phyloP scores from a whole-genome alignment of 2,113 vertebrate genomes.

The Calidris pygmaea region DNA sequence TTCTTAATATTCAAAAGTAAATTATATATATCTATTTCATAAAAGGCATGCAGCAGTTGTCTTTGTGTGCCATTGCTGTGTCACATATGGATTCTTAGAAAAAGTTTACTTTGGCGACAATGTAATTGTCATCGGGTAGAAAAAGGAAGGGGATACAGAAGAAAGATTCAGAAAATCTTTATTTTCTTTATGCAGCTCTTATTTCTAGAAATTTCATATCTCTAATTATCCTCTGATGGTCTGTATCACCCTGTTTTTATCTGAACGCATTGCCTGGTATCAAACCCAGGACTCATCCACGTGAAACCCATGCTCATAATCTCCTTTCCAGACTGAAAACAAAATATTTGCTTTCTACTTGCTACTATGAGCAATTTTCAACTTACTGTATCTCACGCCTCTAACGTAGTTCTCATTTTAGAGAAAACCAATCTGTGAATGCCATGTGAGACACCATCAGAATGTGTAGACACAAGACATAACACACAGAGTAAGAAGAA shows the following conservation, averaged over 20 bases:
- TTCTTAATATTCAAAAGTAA: not conserved
- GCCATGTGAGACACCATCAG: not conserved
- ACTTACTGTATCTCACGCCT: not conserved
- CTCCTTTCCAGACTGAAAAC: not conserved
- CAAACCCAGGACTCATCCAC: not conserved
- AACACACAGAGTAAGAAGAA: not conserved
- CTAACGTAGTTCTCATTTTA: not conserved
- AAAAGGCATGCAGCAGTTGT: not conserved
- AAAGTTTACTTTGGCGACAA: not conserved
- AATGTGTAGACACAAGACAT: not conserved
- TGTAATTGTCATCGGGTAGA: not conserved
- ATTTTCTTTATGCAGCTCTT: not conserved
- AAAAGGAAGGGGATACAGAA: not conserved
- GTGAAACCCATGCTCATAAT: not conserved
- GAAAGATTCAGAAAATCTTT: not conserved
- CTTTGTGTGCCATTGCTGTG: not conserved
- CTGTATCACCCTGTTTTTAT: not conserved
- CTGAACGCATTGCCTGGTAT: not conserved
- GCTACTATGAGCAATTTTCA: not conserved
- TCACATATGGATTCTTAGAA: not conserved
- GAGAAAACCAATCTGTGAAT: not conserved
- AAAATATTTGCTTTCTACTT: not conserved
- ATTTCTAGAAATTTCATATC: not conserved
- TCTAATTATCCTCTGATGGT: not conserved
- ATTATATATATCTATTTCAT: not conserved